Percentiles rank a stretch among this genome's conserved stretches.
Evolutionary conservation across 2,797 vertebrate genomes (phyloP).

Genomic region (Uromys caudimaculatus): DNA sequence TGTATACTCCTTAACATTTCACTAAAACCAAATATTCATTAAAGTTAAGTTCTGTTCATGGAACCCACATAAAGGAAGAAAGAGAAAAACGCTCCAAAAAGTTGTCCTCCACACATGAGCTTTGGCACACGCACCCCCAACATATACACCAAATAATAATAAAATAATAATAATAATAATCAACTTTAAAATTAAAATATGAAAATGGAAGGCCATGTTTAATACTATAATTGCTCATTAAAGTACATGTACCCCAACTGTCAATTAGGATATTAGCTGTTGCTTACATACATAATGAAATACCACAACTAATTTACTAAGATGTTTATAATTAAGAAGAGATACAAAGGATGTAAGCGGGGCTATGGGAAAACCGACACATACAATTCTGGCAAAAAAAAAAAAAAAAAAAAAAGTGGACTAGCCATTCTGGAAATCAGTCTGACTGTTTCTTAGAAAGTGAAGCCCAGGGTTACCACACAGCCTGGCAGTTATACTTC

Average conservation of each 20-base stretch:
- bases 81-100: neutral
- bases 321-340: constrained; percentile 21
- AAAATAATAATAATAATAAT: neutral
- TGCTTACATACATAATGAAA: constrained; percentile 1
- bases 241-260: constrained; percentile 30
- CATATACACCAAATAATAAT: neutral
- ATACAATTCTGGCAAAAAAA: neutral
- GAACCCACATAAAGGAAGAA: neutral
- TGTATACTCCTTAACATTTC: constrained; percentile 1
- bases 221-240: constrained; percentile 10
- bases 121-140: no score
- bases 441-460: neutral
- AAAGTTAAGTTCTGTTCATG: neutral
- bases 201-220: constrained; percentile 23
- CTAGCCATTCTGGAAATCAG: neutral
- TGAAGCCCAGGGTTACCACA: neutral
- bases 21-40: constrained; percentile 51
- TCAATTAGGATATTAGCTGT: constrained; percentile 40
- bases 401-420: neutral
- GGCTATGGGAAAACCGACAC: neutral
- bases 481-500: neutral
- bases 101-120: neutral
- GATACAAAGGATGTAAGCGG: neutral
- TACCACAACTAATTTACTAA: neutral
- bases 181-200: constrained; percentile 36